Evolutionary conservation across 2,113 vertebrate species (phyloP), one percentile per base, ranked within the genome.

Genomic region (Protomyctophum bolini): DNA sequence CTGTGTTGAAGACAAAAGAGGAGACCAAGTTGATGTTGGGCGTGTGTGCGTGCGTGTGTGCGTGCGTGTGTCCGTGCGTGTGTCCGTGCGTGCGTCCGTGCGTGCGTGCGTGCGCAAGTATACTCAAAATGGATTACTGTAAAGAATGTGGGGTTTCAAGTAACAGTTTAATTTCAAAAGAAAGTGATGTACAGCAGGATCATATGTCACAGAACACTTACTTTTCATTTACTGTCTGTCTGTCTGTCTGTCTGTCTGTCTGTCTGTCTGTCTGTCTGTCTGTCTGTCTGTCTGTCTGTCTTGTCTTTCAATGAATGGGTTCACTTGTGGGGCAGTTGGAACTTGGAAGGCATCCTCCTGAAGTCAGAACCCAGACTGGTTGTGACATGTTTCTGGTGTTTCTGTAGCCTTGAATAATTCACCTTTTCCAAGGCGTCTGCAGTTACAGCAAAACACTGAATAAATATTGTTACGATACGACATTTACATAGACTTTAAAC

Each of bases 1-100:
- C 64, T 45, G 29, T 12, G 12, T 62, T 79, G 76, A 70, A 78
- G 80, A 68, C 70, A 79, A 41, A 41, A 41, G 33, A 73, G 52
- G 59, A 21, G 54, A 70, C 54, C 29, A 0, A 29, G 55, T 72
- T 75, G 15, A n/a, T n/a, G n/a, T n/a, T 11, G 51, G 5, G 51
- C 12, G n/a, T 12, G 12, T n/a, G n/a, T 54, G 51, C 10, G n/a
- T 33, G 33, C 4, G 33, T 33, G 33, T 33, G 33, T 33, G 33
- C 4, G 33, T 33, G 33, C 33, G 33, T 33, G 33, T 33, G 33
- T 4, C 2, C 4, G 33, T 33, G 12, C 12, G 12, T n/a, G 12
- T 54, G 61, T 21, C 29, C 6, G 6, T 28, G 56, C 10, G 51
- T n/a, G 51, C n/a, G 6, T 12, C 1, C 51, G n/a, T 54, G 51